phyloP scores from a whole-genome alignment of 2,113 vertebrate genomes.

The Paraplagusia blochii region DNA sequence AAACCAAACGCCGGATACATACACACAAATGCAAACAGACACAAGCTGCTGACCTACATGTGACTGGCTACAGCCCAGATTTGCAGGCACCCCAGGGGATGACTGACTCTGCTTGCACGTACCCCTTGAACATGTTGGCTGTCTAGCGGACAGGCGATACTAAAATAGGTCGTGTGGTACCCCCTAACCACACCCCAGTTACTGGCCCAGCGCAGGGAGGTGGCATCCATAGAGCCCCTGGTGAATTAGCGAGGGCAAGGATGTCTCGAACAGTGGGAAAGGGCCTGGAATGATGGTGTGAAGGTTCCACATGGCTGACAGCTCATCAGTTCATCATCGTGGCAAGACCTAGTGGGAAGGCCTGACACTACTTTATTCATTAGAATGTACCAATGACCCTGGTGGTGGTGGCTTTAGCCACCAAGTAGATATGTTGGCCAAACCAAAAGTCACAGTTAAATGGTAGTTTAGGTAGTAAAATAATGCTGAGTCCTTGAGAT shows the following conservation, averaged over 20 bases:
- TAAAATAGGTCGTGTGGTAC: conserved; percentile 62
- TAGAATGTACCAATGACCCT: background rate
- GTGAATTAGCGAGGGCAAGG: conserved; percentile 30
- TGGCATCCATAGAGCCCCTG: conserved; percentile 23
- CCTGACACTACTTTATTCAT: conserved; percentile 17
- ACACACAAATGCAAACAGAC: conserved; percentile 39
- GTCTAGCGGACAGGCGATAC: conserved; percentile 31
- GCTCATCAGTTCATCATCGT: conserved; percentile 39
- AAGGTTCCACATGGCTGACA: conserved; percentile 56
- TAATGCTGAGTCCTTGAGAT: too few species aligned
- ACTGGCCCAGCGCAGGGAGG: conserved; percentile 23
- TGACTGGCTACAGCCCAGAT: conserved; percentile 69
- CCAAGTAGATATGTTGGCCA: background rate
- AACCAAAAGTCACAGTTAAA: background rate
- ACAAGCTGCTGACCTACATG: conserved; percentile 75
- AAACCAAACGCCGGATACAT: conserved; percentile 43
- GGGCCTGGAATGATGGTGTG: conserved; percentile 34
- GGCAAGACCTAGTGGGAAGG: conserved; percentile 32
- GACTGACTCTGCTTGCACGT: conserved; percentile 51
- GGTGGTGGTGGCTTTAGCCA: background rate
- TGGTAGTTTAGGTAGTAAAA: too few species aligned
- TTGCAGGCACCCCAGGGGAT: conserved; percentile 57
- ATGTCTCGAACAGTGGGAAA: conserved; percentile 5
- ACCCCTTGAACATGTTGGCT: conserved; percentile 41
- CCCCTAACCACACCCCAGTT: conserved; percentile 46